A percentile compares a stretch with the other conserved stretches of the same genome.
Evolutionary conservation across 2,113 vertebrate species (phyloP).

Genomic region (Heteronetta atricapilla): DNA sequence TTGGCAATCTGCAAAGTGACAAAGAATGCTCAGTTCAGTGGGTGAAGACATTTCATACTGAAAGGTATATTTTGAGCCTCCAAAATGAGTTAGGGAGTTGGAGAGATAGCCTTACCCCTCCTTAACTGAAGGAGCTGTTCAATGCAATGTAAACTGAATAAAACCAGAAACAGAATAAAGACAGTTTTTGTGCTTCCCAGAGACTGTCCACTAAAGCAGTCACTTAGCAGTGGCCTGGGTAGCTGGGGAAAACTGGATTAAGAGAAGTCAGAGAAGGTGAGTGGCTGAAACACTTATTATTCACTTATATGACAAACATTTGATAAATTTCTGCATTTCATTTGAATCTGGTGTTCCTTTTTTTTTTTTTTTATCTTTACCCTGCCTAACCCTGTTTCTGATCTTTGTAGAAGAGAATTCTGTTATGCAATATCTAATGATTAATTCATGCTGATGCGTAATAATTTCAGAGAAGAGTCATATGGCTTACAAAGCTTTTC

Average conservation of each 20-base stretch:
- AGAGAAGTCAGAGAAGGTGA: background rate
- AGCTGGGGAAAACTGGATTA: background rate
- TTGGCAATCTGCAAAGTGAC: background rate
- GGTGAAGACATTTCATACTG: background rate
- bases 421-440: background rate
- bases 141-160: no score
- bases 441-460: background rate
- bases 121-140: background rate
- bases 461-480: background rate
- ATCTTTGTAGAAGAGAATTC: background rate
- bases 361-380: background rate
- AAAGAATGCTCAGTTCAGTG: background rate
- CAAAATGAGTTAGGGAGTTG: background rate
- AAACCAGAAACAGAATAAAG: background rate
- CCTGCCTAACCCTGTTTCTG: background rate
- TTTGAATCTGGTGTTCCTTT: background rate
- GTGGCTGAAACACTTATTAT: background rate
- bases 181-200: background rate
- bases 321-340: background rate
- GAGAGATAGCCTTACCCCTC: background rate
- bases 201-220: rapidly evolving
- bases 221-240: background rate
- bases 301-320: background rate
- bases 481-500: background rate
- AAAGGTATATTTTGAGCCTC: background rate